Conservation (phyloP, 2,797 vertebrate genomes). For the Crocidura indochinensis region DNA sequence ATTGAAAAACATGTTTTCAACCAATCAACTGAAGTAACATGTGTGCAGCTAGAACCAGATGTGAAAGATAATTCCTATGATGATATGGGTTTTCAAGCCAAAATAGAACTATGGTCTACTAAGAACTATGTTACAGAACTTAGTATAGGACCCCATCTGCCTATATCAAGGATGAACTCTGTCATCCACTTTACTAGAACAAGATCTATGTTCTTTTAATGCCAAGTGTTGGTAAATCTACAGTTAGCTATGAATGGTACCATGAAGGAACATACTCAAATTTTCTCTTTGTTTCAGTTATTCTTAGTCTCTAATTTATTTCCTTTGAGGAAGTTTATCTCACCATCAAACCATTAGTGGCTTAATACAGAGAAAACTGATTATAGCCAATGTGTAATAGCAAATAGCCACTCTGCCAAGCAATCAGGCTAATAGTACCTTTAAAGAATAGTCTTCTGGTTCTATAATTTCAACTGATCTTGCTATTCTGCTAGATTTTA, state of each 20-base stretch:
- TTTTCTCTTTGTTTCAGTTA: conserved; percentile 67
- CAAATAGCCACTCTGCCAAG: conserved; percentile 75
- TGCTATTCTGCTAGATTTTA: conserved; percentile 72
- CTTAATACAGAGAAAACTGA: conserved; percentile 87
- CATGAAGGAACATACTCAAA: conserved; percentile 50
- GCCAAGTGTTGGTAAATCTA: conserved; percentile 9
- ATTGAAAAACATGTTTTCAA: background rate
- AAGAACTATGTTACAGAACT: too few relatives aligned
- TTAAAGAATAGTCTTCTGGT: conserved; percentile 80
- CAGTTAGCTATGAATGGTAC: conserved; percentile 32
- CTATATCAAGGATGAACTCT: background rate
- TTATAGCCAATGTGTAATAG: conserved; percentile 85
- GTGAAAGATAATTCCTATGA: background rate
- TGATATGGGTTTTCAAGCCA: background rate
- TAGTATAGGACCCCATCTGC: background rate
- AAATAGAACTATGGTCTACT: background rate
- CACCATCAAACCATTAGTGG: conserved; percentile 83
- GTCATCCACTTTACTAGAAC: background rate
- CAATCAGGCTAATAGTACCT: conserved; percentile 84
- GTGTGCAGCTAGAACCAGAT: background rate
- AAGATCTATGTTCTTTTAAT: background rate
- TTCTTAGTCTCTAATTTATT: conserved; percentile 80
- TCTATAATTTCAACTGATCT: conserved; percentile 80
- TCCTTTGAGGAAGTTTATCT: conserved; percentile 87
- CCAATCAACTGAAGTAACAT: background rate